Evolutionary conservation across 2,113 vertebrate species (phyloP).

Genomic region (Cranoglanis bouderius): DNA sequence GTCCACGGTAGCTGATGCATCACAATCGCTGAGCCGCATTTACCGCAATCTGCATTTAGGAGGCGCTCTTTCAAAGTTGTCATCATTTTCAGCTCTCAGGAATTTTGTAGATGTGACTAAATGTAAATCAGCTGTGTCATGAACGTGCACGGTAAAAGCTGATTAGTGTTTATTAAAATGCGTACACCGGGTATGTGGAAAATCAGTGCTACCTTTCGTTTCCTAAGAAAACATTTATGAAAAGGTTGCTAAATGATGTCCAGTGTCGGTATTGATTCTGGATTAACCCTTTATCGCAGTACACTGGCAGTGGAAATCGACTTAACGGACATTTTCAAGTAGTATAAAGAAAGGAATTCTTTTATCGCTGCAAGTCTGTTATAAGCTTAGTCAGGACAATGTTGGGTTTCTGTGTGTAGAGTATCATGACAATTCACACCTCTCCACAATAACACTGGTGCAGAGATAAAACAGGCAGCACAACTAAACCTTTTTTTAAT

Average conservation of each 20-base stretch:
- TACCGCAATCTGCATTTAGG: background rate
- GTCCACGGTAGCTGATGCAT: too few species aligned
- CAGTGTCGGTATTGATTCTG: background rate
- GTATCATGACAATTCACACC: too few species aligned
- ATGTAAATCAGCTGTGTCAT: background rate
- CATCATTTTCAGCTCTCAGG: background rate
- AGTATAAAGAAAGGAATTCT: too few species aligned
- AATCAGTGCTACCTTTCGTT: too few species aligned
- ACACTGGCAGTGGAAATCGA: too few species aligned
- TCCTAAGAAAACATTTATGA: background rate
- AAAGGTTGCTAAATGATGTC: background rate
- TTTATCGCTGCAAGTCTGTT: too few species aligned
- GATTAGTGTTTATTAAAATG: background rate
- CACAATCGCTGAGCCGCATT: background rate
- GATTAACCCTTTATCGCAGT: background rate
- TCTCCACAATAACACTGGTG: too few species aligned
- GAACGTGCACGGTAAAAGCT: background rate
- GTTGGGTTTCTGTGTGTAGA: too few species aligned
- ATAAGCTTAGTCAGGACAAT: too few species aligned
- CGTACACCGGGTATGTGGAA: background rate
- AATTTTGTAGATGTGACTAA: background rate
- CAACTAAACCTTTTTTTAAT: too few species aligned
- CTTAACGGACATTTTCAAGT: too few species aligned
- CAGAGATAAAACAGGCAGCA: too few species aligned
- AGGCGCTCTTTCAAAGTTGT: background rate